Conservation (phyloP, 2,113 vertebrate genomes). For the Amphiprion ocellaris region DNA sequence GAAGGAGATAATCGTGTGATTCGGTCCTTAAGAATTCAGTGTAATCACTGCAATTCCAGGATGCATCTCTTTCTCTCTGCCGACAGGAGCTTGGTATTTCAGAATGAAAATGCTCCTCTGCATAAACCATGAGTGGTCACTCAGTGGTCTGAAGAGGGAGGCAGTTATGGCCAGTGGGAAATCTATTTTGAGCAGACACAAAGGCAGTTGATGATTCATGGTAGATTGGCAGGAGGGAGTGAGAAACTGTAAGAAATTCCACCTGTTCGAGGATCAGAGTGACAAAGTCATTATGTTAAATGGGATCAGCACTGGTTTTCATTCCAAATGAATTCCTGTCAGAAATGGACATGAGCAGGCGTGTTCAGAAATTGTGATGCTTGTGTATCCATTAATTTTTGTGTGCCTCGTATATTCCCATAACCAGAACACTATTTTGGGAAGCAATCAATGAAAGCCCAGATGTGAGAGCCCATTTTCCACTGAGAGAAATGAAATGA, state of each 20-base stretch:
- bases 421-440: conserved; percentile 54
- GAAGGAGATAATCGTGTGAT: conserved; percentile 7
- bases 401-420: conserved; percentile 25
- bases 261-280: conserved; percentile 10
- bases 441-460: conserved; percentile 53
- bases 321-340: neutral
- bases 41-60: conserved; percentile 39
- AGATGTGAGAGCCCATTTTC: conserved; percentile 57
- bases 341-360: conserved; percentile 6
- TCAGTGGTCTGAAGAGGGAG: conserved; percentile 49
- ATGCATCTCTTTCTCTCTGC: conserved; percentile 29
- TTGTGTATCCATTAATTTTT: conserved; percentile 24
- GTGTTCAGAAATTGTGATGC: conserved; percentile 5
- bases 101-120: conserved; percentile 41
- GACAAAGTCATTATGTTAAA: conserved; percentile 23
- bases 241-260: conserved; percentile 24
- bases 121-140: conserved; percentile 49
- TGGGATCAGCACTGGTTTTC: conserved; percentile 13
- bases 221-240: neutral
- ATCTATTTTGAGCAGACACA: conserved; percentile 26
- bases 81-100: conserved; percentile 22
- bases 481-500: conserved; percentile 58
- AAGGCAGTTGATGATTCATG: conserved; percentile 11
- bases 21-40: conserved; percentile 30
- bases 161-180: conserved; percentile 31